Evolutionary conservation across 2,113 vertebrate species (phyloP).

Genomic region (Sinocyclocheilus grahami): DNA sequence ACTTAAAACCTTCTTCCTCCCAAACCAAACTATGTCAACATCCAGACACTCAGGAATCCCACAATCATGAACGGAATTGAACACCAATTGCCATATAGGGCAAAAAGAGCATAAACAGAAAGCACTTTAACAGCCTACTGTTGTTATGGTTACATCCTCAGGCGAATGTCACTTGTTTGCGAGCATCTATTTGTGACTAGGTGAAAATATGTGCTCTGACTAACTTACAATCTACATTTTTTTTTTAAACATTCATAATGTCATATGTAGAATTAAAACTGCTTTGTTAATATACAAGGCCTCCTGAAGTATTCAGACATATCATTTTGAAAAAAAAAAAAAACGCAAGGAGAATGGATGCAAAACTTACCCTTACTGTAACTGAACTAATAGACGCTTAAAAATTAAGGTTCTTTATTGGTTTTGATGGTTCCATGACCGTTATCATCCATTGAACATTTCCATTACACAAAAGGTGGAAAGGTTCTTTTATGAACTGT

Average conservation of each 20-base stretch:
- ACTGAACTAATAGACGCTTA: no score
- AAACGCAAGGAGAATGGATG: no score
- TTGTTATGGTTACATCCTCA: constrained; percentile 22
- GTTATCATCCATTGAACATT: no score
- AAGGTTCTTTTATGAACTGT: no score
- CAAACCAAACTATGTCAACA: neutral
- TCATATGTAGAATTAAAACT: no score
- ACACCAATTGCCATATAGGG: neutral
- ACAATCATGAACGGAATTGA: neutral
- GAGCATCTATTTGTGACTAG: neutral
- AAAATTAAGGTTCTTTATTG: no score
- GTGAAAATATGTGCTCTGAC: neutral
- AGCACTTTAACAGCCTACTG: neutral
- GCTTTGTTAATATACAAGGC: neutral
- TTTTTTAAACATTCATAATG: neutral
- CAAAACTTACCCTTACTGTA: no score
- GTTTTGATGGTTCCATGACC: no score
- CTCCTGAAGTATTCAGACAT: no score
- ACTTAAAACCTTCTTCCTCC: neutral
- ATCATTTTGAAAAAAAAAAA: no score
- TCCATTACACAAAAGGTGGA: no score
- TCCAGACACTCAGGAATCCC: neutral
- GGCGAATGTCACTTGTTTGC: neutral
- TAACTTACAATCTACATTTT: neutral
- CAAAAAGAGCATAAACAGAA: neutral